Base-by-base conservation (phyloP, 2,888 invertebrate genomes). In the Macrophya annulata region DNA sequence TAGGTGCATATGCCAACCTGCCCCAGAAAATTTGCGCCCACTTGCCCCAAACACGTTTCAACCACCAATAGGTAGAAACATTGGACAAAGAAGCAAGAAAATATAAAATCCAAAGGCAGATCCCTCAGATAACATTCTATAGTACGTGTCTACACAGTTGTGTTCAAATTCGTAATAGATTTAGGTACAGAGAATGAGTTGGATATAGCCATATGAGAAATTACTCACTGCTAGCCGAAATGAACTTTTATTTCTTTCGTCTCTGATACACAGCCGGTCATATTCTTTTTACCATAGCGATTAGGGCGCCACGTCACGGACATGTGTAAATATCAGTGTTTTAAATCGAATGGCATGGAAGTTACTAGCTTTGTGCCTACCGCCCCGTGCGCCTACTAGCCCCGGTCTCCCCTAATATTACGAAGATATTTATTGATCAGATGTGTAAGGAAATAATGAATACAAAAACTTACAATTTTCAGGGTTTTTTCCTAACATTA, bases 231-330 rank as follows among this genome's bases (percentile, higher is more conserved):
- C 25, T 65, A 12, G 25, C 65, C 25, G 6, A 65, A 65, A 65
- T 65, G 12, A 65, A 65, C 65, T 25, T 65, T 10, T 4, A 21
- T 65, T 21, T 9, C 0, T 65, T 65, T 25, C 25, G 4, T 65
- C 31, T 25, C 25, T 65, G 9, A 65, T 31, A 25, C 12, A 12
- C 65, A 25, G 15, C 31, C 10, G 65, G 10, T 1, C 62, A 6
- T 62, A 31, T 65, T 65, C 21, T 65, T 65, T 65, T 25, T 65
- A 10, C 31, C 25, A 65, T 65, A 25, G 25, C 65, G 65, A 65
- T 12, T 65, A 12, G 62, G 62, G 12, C 10, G 25, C 10, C 10
- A 65, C 59, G 3, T 65, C 10, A 65, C 25, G 65, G 10, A 65
- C 0, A 65, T 25, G 65, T 65, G 65, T 25, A 25, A 65, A 65